These are phyloP conservation scores for Sycophila sp. DNA, from an alignment of 1,140 invertebrate genomes.

Conservation along the genomic window DNA sequence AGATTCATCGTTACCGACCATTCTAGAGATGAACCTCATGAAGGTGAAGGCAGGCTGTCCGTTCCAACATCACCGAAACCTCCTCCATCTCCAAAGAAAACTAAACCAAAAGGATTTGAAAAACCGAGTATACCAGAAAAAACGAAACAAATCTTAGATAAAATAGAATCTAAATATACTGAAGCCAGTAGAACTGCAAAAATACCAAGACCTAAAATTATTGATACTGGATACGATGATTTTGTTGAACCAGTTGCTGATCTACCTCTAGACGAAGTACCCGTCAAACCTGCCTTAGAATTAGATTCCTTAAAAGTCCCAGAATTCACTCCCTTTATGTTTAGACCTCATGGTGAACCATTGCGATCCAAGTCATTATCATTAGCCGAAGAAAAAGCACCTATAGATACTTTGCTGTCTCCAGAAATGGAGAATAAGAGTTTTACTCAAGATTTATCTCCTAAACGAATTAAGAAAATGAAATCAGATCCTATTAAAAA, in stretches of 20 bases:
- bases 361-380: constrained; percentile 62
- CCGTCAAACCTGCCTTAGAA: constrained; percentile 62
- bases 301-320: constrained; percentile 64
- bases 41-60: constrained; percentile 37
- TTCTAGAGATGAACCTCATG: constrained; percentile 26
- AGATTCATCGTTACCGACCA: constrained; percentile 30
- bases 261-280: constrained; percentile 63
- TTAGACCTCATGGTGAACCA: constrained; percentile 60
- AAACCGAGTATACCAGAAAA: constrained; percentile 64
- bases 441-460: constrained; percentile 61
- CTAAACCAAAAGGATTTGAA: constrained; percentile 50
- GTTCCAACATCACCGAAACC: constrained; percentile 41
- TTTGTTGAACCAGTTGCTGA: constrained; percentile 64
- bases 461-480: constrained; percentile 54
- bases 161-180: constrained; percentile 60
- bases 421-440: constrained; percentile 62
- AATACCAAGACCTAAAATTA: constrained; percentile 57
- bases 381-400: constrained; percentile 63
- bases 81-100: constrained; percentile 42
- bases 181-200: constrained; percentile 55
- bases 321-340: constrained; percentile 62
- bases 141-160: constrained; percentile 62
- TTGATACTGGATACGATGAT: constrained; percentile 63
- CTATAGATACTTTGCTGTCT: constrained; percentile 62
- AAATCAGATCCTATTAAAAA: constrained; percentile 58